Conservation (phyloP, 2,113 vertebrate genomes). For the Phalacrocorax brasilianus region DNA sequence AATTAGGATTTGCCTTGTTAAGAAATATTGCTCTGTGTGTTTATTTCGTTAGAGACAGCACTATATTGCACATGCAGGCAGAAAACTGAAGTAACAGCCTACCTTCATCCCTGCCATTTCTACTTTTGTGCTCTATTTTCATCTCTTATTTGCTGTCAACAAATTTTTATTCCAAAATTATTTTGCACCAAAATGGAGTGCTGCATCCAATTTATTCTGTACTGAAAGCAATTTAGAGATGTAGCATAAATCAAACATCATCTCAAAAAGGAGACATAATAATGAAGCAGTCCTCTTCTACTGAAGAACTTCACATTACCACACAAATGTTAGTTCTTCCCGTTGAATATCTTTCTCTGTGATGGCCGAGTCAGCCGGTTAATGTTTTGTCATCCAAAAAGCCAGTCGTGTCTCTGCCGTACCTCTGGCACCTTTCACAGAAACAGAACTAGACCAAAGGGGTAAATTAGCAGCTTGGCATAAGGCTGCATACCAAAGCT, state of each 20-base stretch:
- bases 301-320: not conserved
- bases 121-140: not conserved
- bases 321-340: not conserved
- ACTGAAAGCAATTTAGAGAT: not conserved
- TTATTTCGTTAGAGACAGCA: not conserved
- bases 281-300: not conserved
- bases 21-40: not conserved
- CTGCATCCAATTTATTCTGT: not conserved
- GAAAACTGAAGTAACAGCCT: not conserved
- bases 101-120: not conserved
- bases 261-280: not conserved
- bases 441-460: not conserved
- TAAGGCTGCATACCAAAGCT: not conserved
- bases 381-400: not conserved
- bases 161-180: not conserved
- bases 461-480: not conserved
- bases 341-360: not conserved
- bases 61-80: not conserved
- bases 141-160: not conserved
- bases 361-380: not conserved
- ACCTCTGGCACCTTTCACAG: not conserved
- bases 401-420: rapidly evolving
- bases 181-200: rapidly evolving
- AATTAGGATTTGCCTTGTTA: not conserved
- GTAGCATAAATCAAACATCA: not conserved